Conservation (phyloP, 2,113 vertebrate species). For the Phyllostomus discolor region DNA sequence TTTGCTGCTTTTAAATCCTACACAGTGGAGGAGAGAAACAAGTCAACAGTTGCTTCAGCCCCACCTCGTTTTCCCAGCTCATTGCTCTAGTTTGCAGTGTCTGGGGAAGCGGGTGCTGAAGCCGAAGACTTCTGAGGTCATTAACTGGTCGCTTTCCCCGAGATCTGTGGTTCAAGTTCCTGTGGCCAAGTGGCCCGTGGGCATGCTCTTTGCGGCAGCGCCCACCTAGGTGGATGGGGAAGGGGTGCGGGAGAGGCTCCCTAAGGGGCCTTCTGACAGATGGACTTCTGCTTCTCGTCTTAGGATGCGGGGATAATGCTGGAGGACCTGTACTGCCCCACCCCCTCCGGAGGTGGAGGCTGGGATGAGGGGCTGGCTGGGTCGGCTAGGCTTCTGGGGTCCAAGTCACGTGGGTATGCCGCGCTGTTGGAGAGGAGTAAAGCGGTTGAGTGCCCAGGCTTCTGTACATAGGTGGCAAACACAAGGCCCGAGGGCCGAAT, state of each 20-base stretch:
- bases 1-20: neutral
- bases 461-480: neutral
- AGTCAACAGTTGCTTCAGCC: neutral
- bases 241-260: neutral
- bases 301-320: neutral
- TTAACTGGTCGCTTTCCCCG: neutral
- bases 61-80: neutral
- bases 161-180: neutral
- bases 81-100: neutral
- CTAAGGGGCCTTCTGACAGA: neutral
- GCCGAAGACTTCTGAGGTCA: neutral
- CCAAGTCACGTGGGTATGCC: neutral
- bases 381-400: neutral
- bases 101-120: neutral
- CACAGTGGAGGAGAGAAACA: neutral
- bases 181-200: neutral
- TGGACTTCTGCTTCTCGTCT: neutral
- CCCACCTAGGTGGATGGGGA: too few species aligned
- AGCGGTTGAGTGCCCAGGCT: neutral
- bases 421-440: neutral
- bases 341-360: neutral
- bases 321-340: neutral
- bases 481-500: too few species aligned
- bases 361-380: neutral
- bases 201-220: neutral